Evolutionary conservation across 2,113 vertebrate species (phyloP), one percentile per base, ranked within the genome.

Genomic region (Salvelinus sp.): DNA sequence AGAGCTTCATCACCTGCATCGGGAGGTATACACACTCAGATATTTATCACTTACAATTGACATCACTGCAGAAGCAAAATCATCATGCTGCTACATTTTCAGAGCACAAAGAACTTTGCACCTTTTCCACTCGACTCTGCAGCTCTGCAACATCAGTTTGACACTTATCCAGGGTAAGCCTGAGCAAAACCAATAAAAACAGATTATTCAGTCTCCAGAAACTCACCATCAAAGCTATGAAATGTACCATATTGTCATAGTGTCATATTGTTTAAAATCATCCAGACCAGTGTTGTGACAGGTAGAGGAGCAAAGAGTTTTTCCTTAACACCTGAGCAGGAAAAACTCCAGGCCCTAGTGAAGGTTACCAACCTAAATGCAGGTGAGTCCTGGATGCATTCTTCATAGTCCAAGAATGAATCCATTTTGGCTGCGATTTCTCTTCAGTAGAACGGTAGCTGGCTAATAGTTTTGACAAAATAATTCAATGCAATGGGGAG

Each of bases 361-460:
- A 2, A 10, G 30, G 69, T 69, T 9, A 62, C 54, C 18, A 57
- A 93, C 93, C 91, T 93, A 91, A 94, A 94, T 0, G 76, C 78
- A 44, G 93, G 93, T 10, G 93, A 92, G 80, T 94, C 92, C 67
- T 79, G 79, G 28, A 93, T 79, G 33, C 93, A 93, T n/a, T 93
- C 93, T 74, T 93, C 89, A 50, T 93, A 94, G 76, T 93, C 91
- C 86, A 94, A 82, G 67, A 90, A 81, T 0, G 73, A 20, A 22
- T 92, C 90, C 93, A 94, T 94, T 10, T 47, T 22, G 10, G 38
- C 38, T 12, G 6, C 74, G 58, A 70, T 73, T 68, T 25, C 6
- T 23, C 18, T 62, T 22, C 58, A 6, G 54, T 20, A 20, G n/a
- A 22, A 62, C 58, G 16, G n/a, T 5, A 54, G 12, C 12, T 54